Evolutionary conservation across 2,797 vertebrate genomes (phyloP), one percentile per base, ranked within the genome.

Genomic region (Gymnocypris eckloni): DNA sequence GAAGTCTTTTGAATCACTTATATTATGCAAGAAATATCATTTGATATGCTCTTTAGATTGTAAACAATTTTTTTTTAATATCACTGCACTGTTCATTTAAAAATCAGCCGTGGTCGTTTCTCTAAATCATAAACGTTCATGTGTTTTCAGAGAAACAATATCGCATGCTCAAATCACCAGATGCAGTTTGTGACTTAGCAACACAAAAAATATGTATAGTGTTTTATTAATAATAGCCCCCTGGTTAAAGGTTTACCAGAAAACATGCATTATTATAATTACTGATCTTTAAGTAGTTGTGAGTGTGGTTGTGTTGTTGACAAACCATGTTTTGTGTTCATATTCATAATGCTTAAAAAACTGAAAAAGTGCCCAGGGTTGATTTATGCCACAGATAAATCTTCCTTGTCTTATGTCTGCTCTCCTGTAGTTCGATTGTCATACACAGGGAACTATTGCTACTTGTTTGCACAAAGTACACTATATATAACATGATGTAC

Each of bases 391-490:
- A 72, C 67, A 20, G 50, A 25, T 56, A 43, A 25, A 66, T 67
- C 9, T 41, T 77, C 22, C 9, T 37, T 2, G 59, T 52, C 28
- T 39, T 41, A n/a, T 41, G 45, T 67, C 15, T 67, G 41, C 41
- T 67, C 4, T 64, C 12, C 13, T 37, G 56, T 50, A 67, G 6
- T 39, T 39, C 3, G 0, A 2, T 67, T 50, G 61, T 48, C 25
- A 37, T 48, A 22, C 25, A 80, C 43, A 5, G 28, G 25, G 25
- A 80, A 50, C 61, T 50, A 80, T 18, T 66, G 43, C 43, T 50
- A 59, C 50, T 71, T 71, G 80, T 81, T 70, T 81, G 48, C 64
- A 52, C 33, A 82, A 71, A 81, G 43, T 81, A 54, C 33, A 81
- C 28, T 5, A 67, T 80, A 39, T 37, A 56, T 54, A 41, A 18